These are phyloP conservation scores for Gasterosteus nipponicus DNA, from an alignment of 2,113 vertebrate genomes.

Conservation along the genomic window DNA sequence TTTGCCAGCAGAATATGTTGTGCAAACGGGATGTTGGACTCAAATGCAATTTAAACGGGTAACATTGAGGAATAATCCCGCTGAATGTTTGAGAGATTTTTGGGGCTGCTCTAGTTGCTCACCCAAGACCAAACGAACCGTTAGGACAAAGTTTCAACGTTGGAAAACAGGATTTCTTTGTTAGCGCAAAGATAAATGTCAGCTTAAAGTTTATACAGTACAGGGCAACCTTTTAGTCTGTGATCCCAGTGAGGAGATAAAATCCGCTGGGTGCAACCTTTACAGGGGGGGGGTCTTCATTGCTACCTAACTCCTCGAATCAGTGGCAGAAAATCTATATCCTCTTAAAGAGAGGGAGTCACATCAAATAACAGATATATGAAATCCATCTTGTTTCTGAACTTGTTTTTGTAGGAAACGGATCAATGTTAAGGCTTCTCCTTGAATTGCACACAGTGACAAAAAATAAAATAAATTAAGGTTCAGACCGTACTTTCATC, in stretches of 20 bases:
- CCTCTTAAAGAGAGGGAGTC: slow-evolving; percentile 74
- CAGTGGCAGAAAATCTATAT: slow-evolving; percentile 82
- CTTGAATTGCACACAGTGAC: slow-evolving; percentile 65
- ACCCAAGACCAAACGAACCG: slow-evolving; percentile 27
- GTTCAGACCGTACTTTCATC: neutral
- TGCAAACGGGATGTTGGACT: slow-evolving; percentile 6
- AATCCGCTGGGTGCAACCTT: slow-evolving; percentile 71
- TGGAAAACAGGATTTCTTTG: slow-evolving; percentile 41
- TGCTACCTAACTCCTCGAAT: slow-evolving; percentile 55
- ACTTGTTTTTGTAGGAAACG: slow-evolving; percentile 71
- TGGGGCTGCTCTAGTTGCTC: neutral
- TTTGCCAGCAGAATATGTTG: slow-evolving; percentile 41
- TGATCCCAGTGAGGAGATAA: slow-evolving; percentile 56
- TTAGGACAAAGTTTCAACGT: slow-evolving; percentile 29
- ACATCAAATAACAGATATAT: slow-evolving; percentile 82
- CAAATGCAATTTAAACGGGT: slow-evolving; percentile 41
- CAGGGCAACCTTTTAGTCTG: slow-evolving; percentile 56
- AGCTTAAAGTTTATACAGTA: slow-evolving; percentile 62
- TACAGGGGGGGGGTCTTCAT: slow-evolving; percentile 46
- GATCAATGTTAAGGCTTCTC: slow-evolving; percentile 73
- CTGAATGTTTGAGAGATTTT: slow-evolving; percentile 2
- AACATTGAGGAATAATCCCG: slow-evolving; percentile 12
- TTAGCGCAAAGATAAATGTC: slow-evolving; percentile 53
- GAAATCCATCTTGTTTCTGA: slow-evolving; percentile 82
- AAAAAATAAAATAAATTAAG: neutral